phyloP scores from a whole-genome alignment of 2,888 invertebrate species.

The Mesorhabditis sp. region DNA sequence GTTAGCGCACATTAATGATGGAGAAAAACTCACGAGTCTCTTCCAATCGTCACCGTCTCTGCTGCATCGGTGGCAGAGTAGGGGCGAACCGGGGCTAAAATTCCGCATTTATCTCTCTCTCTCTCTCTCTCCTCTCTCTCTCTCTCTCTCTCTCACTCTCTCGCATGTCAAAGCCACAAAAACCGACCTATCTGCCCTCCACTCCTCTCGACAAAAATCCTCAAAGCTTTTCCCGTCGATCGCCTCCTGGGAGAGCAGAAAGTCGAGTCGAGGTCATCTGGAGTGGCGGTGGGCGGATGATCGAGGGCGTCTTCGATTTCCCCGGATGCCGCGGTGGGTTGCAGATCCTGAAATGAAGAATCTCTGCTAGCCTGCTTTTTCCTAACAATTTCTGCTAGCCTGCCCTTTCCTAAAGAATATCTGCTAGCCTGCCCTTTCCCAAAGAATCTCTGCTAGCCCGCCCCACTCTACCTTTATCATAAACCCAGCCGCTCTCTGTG shows the following conservation, averaged over 20 bases:
- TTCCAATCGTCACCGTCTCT: not conserved
- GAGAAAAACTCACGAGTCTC: not conserved
- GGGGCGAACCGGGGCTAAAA: constrained; percentile 3
- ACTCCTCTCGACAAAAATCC: not conserved
- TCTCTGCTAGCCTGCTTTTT: not conserved
- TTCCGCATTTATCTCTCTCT: not conserved
- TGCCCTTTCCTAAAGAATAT: too few species aligned
- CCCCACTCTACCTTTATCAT: not conserved
- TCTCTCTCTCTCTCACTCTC: not conserved
- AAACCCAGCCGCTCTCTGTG: not conserved
- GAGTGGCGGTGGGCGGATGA: not conserved
- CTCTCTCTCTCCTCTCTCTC: not conserved
- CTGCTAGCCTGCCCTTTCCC: not conserved
- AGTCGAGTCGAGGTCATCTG: not conserved
- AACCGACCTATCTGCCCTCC: too few species aligned
- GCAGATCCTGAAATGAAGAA: not conserved
- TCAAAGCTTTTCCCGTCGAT: constrained; percentile 2
- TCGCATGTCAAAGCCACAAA: not conserved
- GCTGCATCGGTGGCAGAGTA: not conserved
- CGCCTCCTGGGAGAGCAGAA: not conserved
- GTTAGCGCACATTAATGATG: too few species aligned
- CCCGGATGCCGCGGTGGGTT: not conserved
- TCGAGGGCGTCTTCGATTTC: not conserved
- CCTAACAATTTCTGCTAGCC: not conserved
- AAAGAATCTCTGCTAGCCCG: not conserved